These are phyloP conservation scores for Platalea minor DNA, from an alignment of 2,797 vertebrate species.

Conservation along the genomic window DNA sequence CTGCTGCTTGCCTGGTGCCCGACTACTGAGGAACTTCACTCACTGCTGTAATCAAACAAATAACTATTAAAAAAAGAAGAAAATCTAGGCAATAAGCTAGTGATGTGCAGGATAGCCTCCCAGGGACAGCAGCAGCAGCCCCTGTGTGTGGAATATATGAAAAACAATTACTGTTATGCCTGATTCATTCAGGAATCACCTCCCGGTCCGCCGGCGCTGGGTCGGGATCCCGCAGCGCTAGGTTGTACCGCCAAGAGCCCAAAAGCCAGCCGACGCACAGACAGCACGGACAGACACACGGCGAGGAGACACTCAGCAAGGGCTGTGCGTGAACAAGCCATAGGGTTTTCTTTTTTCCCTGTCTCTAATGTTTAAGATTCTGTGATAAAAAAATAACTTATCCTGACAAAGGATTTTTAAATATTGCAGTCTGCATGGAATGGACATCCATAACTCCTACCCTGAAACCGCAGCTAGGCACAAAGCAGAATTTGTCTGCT, in stretches of 20 bases:
- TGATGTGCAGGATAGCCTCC: neutral
- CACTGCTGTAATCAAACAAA: neutral
- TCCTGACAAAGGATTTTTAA: neutral
- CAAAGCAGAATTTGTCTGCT: neutral
- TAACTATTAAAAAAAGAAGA: neutral
- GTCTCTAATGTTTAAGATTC: neutral
- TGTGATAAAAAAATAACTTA: neutral
- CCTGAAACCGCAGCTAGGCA: neutral
- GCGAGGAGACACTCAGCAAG: neutral
- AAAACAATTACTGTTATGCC: neutral
- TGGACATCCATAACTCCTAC: fast-evolving
- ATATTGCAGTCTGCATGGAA: neutral
- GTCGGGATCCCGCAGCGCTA: neutral
- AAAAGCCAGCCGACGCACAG: fast-evolving
- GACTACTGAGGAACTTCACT: neutral
- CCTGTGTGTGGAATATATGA: fast-evolving
- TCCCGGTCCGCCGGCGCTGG: fast-evolving
- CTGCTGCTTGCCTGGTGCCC: neutral
- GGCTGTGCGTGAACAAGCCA: neutral
- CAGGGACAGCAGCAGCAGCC: neutral
- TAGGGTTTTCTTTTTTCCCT: fast-evolving
- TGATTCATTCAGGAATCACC: neutral
- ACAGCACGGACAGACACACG: neutral
- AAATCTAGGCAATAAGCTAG: neutral
- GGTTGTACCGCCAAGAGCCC: neutral